Evolutionary conservation across 2,113 vertebrate genomes (phyloP).

Genomic region (human (Homo sapiens)): DNA sequence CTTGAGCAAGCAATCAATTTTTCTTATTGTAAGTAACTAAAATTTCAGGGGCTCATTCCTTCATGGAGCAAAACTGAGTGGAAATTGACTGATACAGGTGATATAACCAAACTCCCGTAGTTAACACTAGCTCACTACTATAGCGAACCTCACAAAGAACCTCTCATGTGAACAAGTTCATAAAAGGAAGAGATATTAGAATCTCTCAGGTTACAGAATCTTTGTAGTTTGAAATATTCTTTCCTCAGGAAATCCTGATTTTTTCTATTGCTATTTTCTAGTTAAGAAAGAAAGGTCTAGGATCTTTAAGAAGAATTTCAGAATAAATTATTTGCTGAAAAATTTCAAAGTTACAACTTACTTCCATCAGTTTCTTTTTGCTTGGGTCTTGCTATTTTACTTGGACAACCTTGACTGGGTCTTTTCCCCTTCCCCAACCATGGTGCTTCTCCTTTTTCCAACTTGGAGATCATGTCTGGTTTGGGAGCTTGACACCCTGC

Average conservation of each 20-base stretch:
- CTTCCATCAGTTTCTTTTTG: conserved; percentile 35
- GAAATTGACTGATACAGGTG: neutral
- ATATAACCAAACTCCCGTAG: neutral
- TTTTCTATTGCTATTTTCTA: neutral
- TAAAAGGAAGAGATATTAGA: neutral
- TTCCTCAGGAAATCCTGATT: neutral
- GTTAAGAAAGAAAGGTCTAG: neutral
- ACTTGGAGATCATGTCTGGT: conserved; percentile 51
- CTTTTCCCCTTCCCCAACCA: conserved; percentile 8
- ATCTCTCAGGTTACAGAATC: conserved; percentile 1
- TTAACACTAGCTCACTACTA: neutral
- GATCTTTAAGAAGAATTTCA: conserved; percentile 27
- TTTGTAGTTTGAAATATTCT: neutral
- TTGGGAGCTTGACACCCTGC: conserved; percentile 59
- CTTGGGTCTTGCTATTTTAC: conserved; percentile 8
- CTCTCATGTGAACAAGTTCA: neutral
- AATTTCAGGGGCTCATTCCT: neutral
- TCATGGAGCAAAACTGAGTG: neutral
- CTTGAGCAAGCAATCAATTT: neutral
- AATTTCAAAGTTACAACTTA: conserved; percentile 55
- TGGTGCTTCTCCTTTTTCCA: conserved; percentile 59
- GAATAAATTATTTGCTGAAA: conserved; percentile 29
- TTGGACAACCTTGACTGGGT: neutral
- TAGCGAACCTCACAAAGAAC: neutral
- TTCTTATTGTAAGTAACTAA: neutral